These are phyloP conservation scores for Alces alces DNA, from an alignment of 2,113 vertebrate genomes.

Conservation along the genomic window DNA sequence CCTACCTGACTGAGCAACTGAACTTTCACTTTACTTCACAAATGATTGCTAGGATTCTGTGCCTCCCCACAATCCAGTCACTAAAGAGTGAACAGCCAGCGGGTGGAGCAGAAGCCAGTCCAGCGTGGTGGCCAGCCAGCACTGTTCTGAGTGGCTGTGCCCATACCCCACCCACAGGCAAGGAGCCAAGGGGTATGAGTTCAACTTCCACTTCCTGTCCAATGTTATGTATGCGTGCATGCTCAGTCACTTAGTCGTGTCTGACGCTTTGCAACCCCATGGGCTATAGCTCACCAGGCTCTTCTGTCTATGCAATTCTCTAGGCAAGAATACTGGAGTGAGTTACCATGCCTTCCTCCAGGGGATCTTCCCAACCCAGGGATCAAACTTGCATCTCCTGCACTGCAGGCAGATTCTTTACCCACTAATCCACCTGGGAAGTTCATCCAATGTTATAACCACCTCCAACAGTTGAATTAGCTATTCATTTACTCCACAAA, in stretches of 20 bases:
- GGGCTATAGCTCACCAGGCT: background rate
- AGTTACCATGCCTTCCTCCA: background rate
- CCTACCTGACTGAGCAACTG: background rate
- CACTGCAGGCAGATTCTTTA: background rate
- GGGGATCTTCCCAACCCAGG: background rate
- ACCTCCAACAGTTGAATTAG: background rate
- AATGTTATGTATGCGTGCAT: background rate
- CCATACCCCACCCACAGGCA: background rate
- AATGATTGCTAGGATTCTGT: background rate
- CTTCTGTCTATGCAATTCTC: background rate
- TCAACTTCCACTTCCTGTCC: background rate
- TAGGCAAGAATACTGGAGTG: background rate
- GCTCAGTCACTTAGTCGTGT: background rate
- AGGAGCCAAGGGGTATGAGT: background rate
- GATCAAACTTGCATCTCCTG: background rate
- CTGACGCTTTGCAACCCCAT: background rate
- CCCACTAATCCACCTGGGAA: background rate
- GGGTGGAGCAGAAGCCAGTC: background rate
- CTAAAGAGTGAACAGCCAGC: background rate
- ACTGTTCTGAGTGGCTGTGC: background rate
- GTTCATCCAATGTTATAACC: background rate
- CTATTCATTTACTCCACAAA: background rate
- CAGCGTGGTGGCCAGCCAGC: background rate
- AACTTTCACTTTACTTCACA: background rate
- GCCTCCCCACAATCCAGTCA: background rate